Evolutionary conservation across 2,797 vertebrate genomes (phyloP).

Genomic region (Urosaurus nigricauda): DNA sequence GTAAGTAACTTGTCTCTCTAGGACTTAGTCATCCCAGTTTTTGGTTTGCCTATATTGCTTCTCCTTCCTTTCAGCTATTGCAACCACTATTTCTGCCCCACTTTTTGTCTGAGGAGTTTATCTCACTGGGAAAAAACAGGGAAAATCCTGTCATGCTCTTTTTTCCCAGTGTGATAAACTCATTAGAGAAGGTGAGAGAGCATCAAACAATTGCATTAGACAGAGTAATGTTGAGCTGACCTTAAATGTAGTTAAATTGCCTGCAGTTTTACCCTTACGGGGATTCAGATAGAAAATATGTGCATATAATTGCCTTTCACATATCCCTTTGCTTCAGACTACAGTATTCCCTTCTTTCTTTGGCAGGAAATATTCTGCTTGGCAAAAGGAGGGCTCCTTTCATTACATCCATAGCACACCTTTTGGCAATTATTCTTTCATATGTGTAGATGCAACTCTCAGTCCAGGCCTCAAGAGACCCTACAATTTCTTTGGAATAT

Average conservation of each 20-base stretch:
- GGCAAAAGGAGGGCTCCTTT: slow-evolving; percentile 91
- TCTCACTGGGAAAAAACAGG: no score
- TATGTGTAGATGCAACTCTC: slow-evolving; percentile 92
- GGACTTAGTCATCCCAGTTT: not conserved
- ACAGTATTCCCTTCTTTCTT: slow-evolving; percentile 55
- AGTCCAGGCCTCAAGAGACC: slow-evolving; percentile 94
- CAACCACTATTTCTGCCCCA: not conserved
- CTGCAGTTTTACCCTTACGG: not conserved
- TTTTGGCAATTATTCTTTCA: slow-evolving; percentile 97
- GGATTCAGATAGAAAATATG: not conserved
- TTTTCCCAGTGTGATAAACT: no score
- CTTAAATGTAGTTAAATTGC: not conserved
- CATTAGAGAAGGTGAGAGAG: not conserved
- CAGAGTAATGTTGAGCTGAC: not conserved
- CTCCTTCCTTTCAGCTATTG: not conserved
- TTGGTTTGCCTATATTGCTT: not conserved
- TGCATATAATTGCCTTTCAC: not conserved
- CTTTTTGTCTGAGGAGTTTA: not conserved
- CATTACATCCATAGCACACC: slow-evolving; percentile 91
- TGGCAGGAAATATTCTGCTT: slow-evolving; percentile 93
- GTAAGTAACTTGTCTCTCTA: not conserved
- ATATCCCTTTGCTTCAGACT: slow-evolving; percentile 43
- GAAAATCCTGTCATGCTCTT: no score
- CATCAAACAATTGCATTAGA: not conserved
- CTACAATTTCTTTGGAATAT: slow-evolving; percentile 96